A percentile compares a stretch with the other conserved stretches of the same genome.
Conservation (phyloP, 2,888 invertebrate species). For the Steromphala cineraria region DNA sequence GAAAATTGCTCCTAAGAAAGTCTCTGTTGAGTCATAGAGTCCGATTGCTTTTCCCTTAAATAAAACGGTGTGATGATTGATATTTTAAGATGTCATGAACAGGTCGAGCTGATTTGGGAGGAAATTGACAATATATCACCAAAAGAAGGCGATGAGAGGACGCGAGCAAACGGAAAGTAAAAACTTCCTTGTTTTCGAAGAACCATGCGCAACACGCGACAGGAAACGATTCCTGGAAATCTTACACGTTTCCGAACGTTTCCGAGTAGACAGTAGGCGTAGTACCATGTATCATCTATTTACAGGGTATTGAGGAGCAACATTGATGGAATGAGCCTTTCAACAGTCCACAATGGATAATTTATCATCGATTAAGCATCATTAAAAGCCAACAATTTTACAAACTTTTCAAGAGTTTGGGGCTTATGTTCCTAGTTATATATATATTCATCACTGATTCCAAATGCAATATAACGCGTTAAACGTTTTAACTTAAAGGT, state of each 20-base stretch:
- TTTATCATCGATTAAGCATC: too few species aligned
- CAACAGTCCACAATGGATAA: too few species aligned
- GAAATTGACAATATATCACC: conserved; percentile 18
- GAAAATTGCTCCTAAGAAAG: conserved; percentile 18
- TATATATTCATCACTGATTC: too few species aligned
- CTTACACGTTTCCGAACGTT: background rate
- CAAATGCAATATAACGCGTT: too few species aligned
- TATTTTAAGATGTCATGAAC: conserved; percentile 20
- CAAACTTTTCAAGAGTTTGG: too few species aligned
- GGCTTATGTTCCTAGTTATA: too few species aligned
- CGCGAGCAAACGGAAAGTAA: background rate
- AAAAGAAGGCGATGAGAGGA: background rate
- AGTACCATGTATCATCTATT: background rate
- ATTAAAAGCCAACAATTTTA: too few species aligned
- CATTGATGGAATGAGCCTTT: too few species aligned
- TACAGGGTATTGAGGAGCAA: too few species aligned
- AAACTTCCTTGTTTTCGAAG: background rate
- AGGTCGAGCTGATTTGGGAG: conserved; percentile 3
- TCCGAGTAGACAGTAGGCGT: background rate
- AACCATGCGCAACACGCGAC: background rate
- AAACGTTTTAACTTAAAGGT: too few species aligned
- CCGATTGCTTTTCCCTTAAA: conserved; percentile 15
- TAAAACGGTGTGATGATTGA: conserved; percentile 17
- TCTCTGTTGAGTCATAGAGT: conserved; percentile 14
- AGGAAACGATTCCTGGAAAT: background rate